These are phyloP conservation scores for Papilio elwesi DNA, from an alignment of 2,888 invertebrate species.

Conservation along the genomic window DNA sequence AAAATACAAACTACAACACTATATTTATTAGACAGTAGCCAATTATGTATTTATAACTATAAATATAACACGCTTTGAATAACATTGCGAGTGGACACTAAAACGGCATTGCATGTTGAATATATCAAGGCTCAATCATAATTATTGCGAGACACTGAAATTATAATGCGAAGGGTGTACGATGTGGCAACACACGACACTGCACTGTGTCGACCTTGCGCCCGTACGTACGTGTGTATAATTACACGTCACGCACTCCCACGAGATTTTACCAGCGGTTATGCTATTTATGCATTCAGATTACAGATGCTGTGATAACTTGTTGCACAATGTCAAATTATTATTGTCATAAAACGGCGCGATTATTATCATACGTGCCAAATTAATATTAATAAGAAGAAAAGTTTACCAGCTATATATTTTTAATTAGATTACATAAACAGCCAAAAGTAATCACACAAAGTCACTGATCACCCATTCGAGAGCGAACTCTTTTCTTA, in stretches of 20 bases:
- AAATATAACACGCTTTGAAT: not conserved
- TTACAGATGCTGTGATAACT: slow-evolving; percentile 15
- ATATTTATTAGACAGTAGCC: no score
- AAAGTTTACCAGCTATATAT: no score
- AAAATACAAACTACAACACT: no score
- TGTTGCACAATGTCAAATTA: not conserved
- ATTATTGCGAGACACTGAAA: slow-evolving; percentile 34
- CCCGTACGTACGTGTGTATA: slow-evolving; percentile 62
- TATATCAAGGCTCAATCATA: slow-evolving; percentile 32
- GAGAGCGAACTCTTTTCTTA: no score
- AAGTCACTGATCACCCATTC: no score
- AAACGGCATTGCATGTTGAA: slow-evolving; percentile 27
- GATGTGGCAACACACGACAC: slow-evolving; percentile 32
- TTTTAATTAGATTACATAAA: no score
- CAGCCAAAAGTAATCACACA: no score
- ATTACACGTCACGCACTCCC: slow-evolving; percentile 62
- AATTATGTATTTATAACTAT: not conserved
- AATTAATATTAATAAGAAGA: no score
- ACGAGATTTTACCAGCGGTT: slow-evolving; percentile 57
- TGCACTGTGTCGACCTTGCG: slow-evolving; percentile 62
- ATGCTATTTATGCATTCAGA: slow-evolving; percentile 31
- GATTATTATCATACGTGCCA: no score
- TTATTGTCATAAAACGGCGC: no score
- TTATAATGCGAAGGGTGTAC: slow-evolving; percentile 36
- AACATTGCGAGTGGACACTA: slow-evolving; percentile 2